Conservation (phyloP, 2,113 vertebrate genomes). For the Enhydra lutris region DNA sequence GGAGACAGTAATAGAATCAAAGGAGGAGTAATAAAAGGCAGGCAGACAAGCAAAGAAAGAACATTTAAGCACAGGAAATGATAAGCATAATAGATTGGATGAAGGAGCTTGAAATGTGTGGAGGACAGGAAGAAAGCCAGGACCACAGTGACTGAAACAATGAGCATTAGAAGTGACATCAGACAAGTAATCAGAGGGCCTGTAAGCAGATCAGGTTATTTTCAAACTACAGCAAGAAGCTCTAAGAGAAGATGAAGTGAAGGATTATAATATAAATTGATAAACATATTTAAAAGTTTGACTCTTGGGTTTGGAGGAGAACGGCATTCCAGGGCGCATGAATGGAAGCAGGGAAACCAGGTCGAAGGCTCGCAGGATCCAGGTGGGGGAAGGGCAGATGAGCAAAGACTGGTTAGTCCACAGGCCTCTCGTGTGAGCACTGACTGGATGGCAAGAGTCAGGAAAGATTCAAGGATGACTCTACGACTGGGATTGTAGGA, state of each 20-base stretch:
- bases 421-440: fast-evolving
- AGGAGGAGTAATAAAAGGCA: background rate
- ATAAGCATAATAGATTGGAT: background rate
- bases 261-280: background rate
- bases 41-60: background rate
- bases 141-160: fast-evolving
- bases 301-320: background rate
- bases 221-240: background rate
- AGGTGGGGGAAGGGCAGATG: background rate
- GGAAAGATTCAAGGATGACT: background rate
- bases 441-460: too few species aligned
- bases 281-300: background rate
- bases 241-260: background rate
- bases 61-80: too few species aligned
- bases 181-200: background rate
- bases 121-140: background rate
- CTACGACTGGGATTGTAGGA: background rate
- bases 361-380: fast-evolving
- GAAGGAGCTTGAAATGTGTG: background rate
- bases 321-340: too few species aligned
- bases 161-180: fast-evolving
- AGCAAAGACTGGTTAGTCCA: fast-evolving
- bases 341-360: background rate
- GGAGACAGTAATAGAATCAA: background rate
- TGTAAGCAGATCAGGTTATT: background rate